Evolutionary conservation across 64 coral and sea anemone genomes (phyloP).

Genomic region (Stichodactyla helianthus): DNA sequence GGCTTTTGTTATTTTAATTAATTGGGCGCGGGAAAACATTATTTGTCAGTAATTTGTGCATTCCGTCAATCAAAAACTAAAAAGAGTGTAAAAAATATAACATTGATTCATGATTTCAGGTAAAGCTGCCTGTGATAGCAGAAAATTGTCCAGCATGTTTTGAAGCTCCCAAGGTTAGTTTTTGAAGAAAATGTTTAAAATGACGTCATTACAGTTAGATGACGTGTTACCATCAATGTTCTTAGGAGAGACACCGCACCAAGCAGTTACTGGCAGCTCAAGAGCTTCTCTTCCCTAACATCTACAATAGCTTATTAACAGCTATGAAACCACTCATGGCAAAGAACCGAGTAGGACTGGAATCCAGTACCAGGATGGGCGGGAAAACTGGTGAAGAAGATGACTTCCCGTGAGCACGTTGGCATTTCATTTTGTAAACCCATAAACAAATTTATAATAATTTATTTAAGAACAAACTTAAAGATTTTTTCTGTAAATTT

Average conservation of each 20-base stretch:
- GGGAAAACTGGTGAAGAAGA: conserved; percentile 26
- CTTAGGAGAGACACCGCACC: conserved; percentile 88
- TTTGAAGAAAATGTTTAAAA: background rate
- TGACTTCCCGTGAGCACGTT: background rate
- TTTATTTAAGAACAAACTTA: background rate
- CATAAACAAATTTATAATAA: too few species aligned
- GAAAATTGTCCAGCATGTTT: conserved; percentile 99
- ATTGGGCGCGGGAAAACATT: too few species aligned
- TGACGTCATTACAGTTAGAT: background rate
- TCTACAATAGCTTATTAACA: conserved; percentile 86
- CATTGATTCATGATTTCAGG: conserved; percentile 38
- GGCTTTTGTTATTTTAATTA: too few species aligned
- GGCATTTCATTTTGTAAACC: background rate
- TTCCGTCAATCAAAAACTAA: background rate
- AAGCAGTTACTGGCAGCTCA: conserved; percentile 93
- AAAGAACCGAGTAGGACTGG: conserved; percentile 78
- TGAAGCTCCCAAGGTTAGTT: conserved; percentile 87
- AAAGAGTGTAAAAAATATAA: background rate
- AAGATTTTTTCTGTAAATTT: background rate
- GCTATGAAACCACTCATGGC: conserved; percentile 96
- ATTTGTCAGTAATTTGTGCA: background rate
- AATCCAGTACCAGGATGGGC: conserved; percentile 63
- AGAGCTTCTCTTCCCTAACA: conserved; percentile 87
- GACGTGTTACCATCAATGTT: background rate
- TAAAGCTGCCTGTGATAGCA: conserved; percentile 88